Evolutionary conservation across 2,113 vertebrate genomes (phyloP), one percentile per base, ranked within the genome.

Genomic region (Catharus bicknelli): DNA sequence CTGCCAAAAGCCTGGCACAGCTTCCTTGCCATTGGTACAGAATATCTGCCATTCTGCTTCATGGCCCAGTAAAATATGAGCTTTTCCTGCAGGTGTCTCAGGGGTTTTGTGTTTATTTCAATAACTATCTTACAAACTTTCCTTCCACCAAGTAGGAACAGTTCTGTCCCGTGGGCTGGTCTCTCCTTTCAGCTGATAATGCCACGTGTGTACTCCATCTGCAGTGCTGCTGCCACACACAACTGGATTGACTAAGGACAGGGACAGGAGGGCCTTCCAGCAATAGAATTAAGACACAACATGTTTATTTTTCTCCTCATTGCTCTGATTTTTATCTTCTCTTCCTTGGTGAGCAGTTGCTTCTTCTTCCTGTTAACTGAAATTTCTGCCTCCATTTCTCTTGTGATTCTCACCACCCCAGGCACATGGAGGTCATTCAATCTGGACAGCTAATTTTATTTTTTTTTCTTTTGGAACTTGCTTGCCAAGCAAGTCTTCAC

Each of bases 401-500:
- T 80, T 94, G 80, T 81, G 83, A 86, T 94, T 68, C 17, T 91
- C 62, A 29, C 8, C 63, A 81, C 64, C 30, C 59, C 83, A 83
- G 67, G 67, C 67, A 84, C 13, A 25, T 63, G 34, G 53, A 91
- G 83, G 75, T 83, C 53, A 48, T 79, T 92, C 61, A 58, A 4
- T 78, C 79, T 85, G 74, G 61, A 95, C 75, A 87, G 69, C 8
- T 77, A 68, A 53, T 64, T 62, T 92, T 96, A 26, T 51, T 57
- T 93, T 66, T 77, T 53, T 72, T 90, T 8, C 23, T 43, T 64
- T 57, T 77, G 21, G 45, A 85, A 61, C 51, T 88, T 17, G 7
- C 81, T 97, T 96, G 91, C 92, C 96, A 96, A 95, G 64, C 85
- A 96, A 93, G 63, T 95, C 92, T 92, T 97, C 96, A 96, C 95